Percentiles rank a stretch among this genome's conserved stretches.
Conservation (phyloP, 2,113 vertebrate genomes). For the Mustela lutreola region DNA sequence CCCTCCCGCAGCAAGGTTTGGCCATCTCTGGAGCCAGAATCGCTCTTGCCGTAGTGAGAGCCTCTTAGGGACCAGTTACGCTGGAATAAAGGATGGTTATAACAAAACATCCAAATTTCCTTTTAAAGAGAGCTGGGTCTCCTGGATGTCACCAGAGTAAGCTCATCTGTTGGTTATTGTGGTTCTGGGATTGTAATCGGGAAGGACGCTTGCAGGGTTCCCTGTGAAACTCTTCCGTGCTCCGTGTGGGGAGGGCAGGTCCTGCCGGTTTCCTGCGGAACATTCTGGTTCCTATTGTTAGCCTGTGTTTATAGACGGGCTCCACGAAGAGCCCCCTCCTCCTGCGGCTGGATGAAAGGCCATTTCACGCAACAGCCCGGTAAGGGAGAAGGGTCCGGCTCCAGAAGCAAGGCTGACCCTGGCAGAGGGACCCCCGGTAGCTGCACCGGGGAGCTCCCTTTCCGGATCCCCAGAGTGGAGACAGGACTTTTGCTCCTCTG, state of each 20-base stretch:
- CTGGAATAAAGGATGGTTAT: neutral
- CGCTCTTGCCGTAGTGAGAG: neutral
- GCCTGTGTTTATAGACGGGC: neutral
- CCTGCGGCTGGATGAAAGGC: neutral
- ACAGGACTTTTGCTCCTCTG: neutral
- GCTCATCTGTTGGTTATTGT: conserved; percentile 7
- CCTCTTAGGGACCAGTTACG: conserved; percentile 58
- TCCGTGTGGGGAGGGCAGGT: neutral
- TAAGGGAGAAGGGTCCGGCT: neutral
- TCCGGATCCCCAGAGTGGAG: neutral
- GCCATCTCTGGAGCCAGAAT: conserved; percentile 40
- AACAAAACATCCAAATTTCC: conserved; percentile 38
- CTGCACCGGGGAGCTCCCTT: neutral
- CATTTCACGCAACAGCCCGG: neutral
- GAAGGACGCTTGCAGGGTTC: neutral
- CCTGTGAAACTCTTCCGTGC: neutral
- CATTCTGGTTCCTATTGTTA: conserved; percentile 36
- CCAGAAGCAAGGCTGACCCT: neutral
- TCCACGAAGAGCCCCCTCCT: neutral
- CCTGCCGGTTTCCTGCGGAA: neutral
- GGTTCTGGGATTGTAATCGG: neutral
- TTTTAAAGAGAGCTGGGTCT: conserved; percentile 26
- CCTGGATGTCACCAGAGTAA: neutral
- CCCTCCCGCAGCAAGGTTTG: neutral
- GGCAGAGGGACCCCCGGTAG: neutral